phyloP scores from a whole-genome alignment of 2,888 invertebrate species.

The Lepidocyrtinus sp. region DNA sequence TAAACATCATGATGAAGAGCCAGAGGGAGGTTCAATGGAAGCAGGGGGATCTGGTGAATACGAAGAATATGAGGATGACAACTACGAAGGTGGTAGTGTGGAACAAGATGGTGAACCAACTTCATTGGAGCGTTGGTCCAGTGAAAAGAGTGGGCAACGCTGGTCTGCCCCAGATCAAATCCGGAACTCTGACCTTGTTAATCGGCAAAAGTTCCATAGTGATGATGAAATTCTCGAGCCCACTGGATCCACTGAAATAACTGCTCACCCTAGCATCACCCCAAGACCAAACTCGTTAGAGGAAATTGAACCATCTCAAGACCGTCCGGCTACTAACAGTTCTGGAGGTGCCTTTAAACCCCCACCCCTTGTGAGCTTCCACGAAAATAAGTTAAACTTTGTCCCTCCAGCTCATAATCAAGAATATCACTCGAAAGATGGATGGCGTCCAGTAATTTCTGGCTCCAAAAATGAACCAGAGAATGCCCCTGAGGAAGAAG shows the following conservation, averaged over 20 bases:
- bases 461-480: conserved; percentile 19
- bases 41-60: conserved; percentile 18
- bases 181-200: not conserved
- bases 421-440: conserved; percentile 63
- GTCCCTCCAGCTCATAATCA: conserved; percentile 43
- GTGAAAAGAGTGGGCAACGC: conserved; percentile 26
- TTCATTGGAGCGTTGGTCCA: conserved; percentile 40
- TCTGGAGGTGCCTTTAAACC: conserved; percentile 58
- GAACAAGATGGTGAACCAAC: conserved; percentile 22
- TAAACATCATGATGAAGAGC: not conserved
- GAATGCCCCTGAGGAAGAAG: not conserved
- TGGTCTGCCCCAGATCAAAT: conserved; percentile 47
- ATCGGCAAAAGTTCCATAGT: not conserved
- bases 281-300: conserved; percentile 34
- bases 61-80: conserved; percentile 49
- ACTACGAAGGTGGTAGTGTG: conserved; percentile 47
- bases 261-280: conserved; percentile 10
- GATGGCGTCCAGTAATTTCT: conserved; percentile 67
- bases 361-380: conserved; percentile 65
- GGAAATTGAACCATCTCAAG: not conserved
- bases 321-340: not conserved
- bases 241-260: conserved; percentile 14
- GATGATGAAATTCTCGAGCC: conserved; percentile 20
- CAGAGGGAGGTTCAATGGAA: not conserved
- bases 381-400: conserved; percentile 65